These are phyloP conservation scores for Rhopalosiphum maidis DNA, from an alignment of 1,140 invertebrate genomes.

Conservation along the genomic window DNA sequence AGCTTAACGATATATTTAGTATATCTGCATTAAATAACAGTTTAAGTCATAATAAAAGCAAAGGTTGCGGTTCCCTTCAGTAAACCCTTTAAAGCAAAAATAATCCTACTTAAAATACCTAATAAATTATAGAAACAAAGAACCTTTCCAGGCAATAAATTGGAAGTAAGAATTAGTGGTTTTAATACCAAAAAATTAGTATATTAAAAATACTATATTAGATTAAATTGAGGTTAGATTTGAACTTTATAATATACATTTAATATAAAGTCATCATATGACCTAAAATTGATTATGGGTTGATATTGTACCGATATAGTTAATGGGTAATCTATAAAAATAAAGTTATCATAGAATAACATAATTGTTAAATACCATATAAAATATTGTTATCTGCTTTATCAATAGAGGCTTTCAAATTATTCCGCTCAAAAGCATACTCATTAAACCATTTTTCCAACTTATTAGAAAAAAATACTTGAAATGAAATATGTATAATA, in stretches of 20 bases:
- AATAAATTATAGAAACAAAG: background rate
- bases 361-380: background rate
- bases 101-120: background rate
- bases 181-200: background rate
- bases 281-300: background rate
- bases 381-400: background rate
- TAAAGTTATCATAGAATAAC: background rate
- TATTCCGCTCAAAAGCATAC: background rate
- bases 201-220: background rate
- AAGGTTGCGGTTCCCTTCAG: background rate
- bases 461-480: background rate
- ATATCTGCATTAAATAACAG: background rate
- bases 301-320: background rate
- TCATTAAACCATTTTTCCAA: background rate
- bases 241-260: background rate
- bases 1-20: background rate
- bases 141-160: background rate
- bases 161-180: background rate
- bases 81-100: background rate
- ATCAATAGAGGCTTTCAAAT: background rate
- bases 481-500: too few relatives aligned
- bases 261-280: background rate
- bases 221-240: background rate
- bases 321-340: background rate
- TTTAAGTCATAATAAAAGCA: background rate